Percentiles rank a stretch among this genome's conserved stretches.
Conservation (phyloP, 2,888 invertebrate species). For the Noctua comes region DNA sequence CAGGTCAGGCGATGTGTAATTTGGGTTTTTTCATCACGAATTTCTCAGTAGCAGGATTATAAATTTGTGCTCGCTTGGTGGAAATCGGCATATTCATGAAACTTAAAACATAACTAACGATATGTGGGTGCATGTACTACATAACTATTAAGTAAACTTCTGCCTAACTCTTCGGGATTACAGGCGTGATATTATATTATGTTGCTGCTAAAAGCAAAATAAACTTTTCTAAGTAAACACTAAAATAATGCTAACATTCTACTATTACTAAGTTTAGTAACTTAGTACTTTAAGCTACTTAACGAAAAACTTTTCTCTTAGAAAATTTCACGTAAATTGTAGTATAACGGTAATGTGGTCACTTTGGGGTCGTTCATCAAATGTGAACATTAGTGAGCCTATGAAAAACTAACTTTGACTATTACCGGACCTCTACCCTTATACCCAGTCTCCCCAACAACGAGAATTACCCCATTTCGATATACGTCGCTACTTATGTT, state of each 20-base stretch:
- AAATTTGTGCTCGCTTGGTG: not conserved
- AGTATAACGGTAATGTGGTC: slow-evolving; percentile 62
- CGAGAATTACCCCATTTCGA: slow-evolving; percentile 32
- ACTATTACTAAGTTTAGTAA: slow-evolving; percentile 9
- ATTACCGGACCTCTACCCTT: slow-evolving; percentile 70
- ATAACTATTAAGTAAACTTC: not conserved
- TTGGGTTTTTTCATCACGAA: not conserved
- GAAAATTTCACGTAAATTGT: slow-evolving; percentile 47
- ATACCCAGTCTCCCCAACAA: slow-evolving; percentile 6
- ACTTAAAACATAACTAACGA: not conserved
- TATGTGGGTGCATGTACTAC: not conserved
- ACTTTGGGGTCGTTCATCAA: slow-evolving; percentile 74
- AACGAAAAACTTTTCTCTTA: slow-evolving; percentile 53
- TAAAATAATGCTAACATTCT: slow-evolving; percentile 10
- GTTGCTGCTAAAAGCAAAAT: not conserved
- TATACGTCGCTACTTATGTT: slow-evolving; percentile 33
- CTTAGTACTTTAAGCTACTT: slow-evolving; percentile 36
- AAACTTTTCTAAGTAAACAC: slow-evolving; percentile 14
- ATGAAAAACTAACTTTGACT: slow-evolving; percentile 81
- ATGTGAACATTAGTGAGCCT: slow-evolving; percentile 71
- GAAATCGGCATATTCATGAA: not conserved
- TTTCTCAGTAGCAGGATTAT: not conserved
- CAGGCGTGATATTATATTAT: not conserved
- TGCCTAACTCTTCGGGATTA: not conserved
- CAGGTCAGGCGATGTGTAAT: too few relatives aligned